A percentile compares a stretch with the other conserved stretches of the same genome.
Evolutionary conservation across 2,797 vertebrate species (phyloP).

Genomic region (Perodicticus potto): DNA sequence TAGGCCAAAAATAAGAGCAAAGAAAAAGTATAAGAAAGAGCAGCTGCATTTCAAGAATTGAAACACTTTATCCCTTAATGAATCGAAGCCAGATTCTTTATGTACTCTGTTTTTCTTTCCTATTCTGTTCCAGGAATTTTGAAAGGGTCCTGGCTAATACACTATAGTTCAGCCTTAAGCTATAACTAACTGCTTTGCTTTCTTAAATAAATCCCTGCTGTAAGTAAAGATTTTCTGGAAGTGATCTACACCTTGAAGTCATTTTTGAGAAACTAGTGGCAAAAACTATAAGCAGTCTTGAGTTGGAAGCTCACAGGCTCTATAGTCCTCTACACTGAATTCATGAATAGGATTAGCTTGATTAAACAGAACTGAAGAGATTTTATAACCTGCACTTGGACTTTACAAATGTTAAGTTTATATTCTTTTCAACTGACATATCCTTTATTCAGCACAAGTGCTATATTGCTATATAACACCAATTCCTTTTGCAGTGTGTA

Average conservation of each 20-base stretch:
- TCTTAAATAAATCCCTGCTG: conserved; percentile 49
- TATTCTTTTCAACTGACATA: conserved; percentile 39
- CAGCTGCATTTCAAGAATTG: conserved; percentile 38
- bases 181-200: background rate
- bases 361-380: conserved; percentile 64
- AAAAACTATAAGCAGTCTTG: conserved; percentile 30
- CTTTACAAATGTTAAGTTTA: conserved; percentile 36
- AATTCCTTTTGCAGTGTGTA: conserved; percentile 9
- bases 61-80: conserved; percentile 42
- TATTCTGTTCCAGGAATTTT: conserved; percentile 52
- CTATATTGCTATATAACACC: background rate
- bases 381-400: conserved; percentile 43
- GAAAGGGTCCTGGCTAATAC: conserved; percentile 6
- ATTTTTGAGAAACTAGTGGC: conserved; percentile 45
- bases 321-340: background rate
- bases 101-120: conserved; percentile 28
- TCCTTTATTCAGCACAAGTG: conserved; percentile 37
- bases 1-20: conserved; percentile 49
- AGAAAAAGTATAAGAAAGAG: conserved; percentile 17
- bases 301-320: conserved; percentile 2
- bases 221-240: conserved; percentile 44
- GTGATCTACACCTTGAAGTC: conserved; percentile 34
- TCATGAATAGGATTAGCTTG: conserved; percentile 45
- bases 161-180: conserved; percentile 42
- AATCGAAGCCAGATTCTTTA: conserved; percentile 20